phyloP scores from a whole-genome alignment of 2,888 invertebrate genomes.

The Hypomecis atomaria region DNA sequence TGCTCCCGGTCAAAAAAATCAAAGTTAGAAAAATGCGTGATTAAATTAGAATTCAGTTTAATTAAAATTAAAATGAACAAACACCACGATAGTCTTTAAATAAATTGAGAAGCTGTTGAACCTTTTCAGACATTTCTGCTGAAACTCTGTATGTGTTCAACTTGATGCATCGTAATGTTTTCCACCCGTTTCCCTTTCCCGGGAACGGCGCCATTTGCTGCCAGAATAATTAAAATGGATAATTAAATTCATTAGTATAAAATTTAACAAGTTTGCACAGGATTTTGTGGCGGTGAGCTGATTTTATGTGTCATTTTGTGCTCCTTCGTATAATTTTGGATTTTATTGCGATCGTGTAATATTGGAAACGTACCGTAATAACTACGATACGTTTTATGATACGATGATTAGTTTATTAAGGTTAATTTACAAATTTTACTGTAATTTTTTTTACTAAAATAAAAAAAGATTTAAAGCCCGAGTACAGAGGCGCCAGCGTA shows the following conservation, averaged over 20 bases:
- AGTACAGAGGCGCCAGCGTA: too few relatives aligned
- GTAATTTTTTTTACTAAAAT: too few relatives aligned
- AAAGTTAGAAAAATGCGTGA: too few relatives aligned
- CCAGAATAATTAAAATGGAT: slow-evolving; percentile 64
- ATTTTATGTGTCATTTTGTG: slow-evolving; percentile 16
- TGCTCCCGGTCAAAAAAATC: too few relatives aligned
- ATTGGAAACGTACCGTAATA: background rate
- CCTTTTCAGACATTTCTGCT: slow-evolving; percentile 18
- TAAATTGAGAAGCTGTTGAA: too few relatives aligned
- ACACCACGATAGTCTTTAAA: too few relatives aligned
- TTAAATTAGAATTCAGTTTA: too few relatives aligned
- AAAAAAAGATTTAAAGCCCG: too few relatives aligned
- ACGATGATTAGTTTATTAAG: too few relatives aligned
- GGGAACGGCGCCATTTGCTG: slow-evolving; percentile 53
- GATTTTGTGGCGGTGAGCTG: slow-evolving; percentile 27
- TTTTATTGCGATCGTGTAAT: background rate
- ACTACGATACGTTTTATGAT: too few relatives aligned
- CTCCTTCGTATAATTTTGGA: background rate
- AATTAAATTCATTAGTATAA: slow-evolving; percentile 58
- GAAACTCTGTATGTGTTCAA: background rate
- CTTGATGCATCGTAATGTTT: slow-evolving; percentile 46
- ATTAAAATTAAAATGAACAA: too few relatives aligned
- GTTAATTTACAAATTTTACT: too few relatives aligned
- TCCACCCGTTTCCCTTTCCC: slow-evolving; percentile 33
- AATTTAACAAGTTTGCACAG: slow-evolving; percentile 47